Percentiles rank a stretch among this genome's conserved stretches.
Conservation (phyloP, 2,888 invertebrate genomes). For the Pegoplata infirma region DNA sequence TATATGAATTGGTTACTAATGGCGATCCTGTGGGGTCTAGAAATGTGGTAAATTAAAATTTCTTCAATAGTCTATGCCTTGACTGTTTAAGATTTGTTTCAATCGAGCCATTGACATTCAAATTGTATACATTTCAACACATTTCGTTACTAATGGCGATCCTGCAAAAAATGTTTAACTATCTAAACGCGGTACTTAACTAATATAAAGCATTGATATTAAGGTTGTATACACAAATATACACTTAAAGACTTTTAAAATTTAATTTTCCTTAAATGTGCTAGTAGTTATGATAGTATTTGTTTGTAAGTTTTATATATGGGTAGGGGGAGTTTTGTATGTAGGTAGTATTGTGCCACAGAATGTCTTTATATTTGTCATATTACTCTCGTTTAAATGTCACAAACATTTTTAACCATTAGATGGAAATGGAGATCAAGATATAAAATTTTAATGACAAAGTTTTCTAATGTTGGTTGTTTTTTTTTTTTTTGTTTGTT, state of each 20-base stretch:
- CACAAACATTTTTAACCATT: slow-evolving; percentile 1
- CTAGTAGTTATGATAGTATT: neutral
- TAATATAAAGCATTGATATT: neutral
- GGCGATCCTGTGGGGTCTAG: too few species aligned
- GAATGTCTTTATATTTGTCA: slow-evolving; percentile 26
- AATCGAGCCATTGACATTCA: too few species aligned
- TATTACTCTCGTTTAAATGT: slow-evolving; percentile 25
- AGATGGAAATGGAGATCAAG: too few species aligned
- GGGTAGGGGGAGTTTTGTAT: too few species aligned
- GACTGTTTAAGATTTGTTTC: too few species aligned
- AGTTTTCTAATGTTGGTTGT: slow-evolving; percentile 28
- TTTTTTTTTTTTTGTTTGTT: neutral
- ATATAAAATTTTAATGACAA: slow-evolving; percentile 48
- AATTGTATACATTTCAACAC: too few species aligned
- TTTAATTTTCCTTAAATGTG: neutral
- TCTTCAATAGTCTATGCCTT: too few species aligned
- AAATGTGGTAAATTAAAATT: too few species aligned
- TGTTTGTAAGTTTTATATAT: neutral
- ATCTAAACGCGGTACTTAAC: too few species aligned
- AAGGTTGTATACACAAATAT: neutral
- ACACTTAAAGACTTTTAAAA: neutral
- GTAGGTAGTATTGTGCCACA: neutral
- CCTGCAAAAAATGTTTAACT: neutral
- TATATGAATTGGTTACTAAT: too few species aligned
- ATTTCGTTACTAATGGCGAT: neutral